Percentiles rank a stretch among this genome's conserved stretches.
Conservation (phyloP, 2,797 vertebrate genomes). For the Hyperoplus lanceolatus region DNA sequence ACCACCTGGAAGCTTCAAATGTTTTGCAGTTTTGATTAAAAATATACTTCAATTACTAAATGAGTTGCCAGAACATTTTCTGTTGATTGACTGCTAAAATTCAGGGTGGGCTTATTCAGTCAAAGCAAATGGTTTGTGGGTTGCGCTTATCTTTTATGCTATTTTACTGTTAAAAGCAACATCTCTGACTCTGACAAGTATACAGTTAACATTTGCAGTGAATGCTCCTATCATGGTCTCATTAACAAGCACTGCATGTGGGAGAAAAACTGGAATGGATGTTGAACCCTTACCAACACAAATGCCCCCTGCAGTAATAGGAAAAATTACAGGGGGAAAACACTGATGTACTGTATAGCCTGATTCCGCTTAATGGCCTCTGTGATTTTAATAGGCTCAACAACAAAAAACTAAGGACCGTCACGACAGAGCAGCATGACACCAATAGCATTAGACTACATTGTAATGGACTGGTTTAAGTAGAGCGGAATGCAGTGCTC, state of each 20-base stretch:
- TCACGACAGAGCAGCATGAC: conserved; percentile 48
- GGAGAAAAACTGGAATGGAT: conserved; percentile 22
- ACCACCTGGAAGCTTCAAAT: not conserved
- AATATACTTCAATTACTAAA: not conserved
- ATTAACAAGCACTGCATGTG: conserved; percentile 33
- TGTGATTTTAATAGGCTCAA: conserved; percentile 52
- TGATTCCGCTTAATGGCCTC: conserved; percentile 33
- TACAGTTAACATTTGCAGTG: not conserved
- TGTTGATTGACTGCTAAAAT: not conserved
- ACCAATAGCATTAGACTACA: conserved; percentile 54
- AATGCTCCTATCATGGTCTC: conserved; percentile 1
- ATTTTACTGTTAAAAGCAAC: conserved; percentile 6
- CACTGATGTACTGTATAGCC: conserved; percentile 22
- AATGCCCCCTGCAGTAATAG: conserved; percentile 14
- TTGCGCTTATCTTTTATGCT: not conserved
- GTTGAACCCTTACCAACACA: conserved; percentile 9
- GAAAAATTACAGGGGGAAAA: conserved; percentile 26
- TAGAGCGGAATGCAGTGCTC: conserved; percentile 82
- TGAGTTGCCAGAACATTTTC: not conserved
- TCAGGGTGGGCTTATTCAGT: not conserved
- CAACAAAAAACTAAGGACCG: conserved; percentile 42
- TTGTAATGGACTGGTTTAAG: conserved; percentile 75
- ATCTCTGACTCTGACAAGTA: not conserved
- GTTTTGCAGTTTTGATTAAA: not conserved
- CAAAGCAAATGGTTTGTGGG: not conserved